Base-by-base conservation (phyloP, 2,888 invertebrate genomes). In the Agonum fuliginosum region DNA sequence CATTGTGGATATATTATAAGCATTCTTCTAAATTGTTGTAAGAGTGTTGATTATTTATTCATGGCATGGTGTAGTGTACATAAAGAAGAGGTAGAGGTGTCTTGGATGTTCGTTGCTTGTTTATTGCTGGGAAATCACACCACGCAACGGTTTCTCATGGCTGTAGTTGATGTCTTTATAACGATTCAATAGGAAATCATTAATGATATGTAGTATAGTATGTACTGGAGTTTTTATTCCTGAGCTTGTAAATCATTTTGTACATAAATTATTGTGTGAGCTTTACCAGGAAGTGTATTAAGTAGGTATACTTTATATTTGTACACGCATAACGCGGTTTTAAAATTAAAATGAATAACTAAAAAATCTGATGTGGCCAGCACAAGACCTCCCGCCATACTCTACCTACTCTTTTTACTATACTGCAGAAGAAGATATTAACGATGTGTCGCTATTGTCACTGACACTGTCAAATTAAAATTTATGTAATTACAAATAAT, bases 11-110 rank as follows among this genome's bases (percentile, higher is more conserved):
- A 46, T 43, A 67, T 41, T 67, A 67, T 41, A 67, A 67, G 14
- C 67, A 41, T 70, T 70, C 62, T 62, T 62, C 27, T 67, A 70
- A 70, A 70, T 70, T 70, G 70, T 70, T 70, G 46, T 70, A 70
- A 70, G 20, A 43, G 70, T 43, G 27, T 62, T 24, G 27, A 6
- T 70, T 70, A 70, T 70, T 43, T 70, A 70, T 70, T 70, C 46
- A 70, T 70, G 46, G 2, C 3, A 43, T 37, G 20, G 30, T 54
- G 27, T 24, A 5, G 37, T 10, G n/a, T 8, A 12, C 37, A 12
- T 37, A 37, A 37, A 37, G 37, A 37, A 8, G 37, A 37, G 12
- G n/a, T 10, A 24, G 54, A 54, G 2, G n/a, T n/a, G n/a, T n/a
- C n/a, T n/a, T n/a, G n/a, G n/a, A n/a, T n/a, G n/a, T n/a, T n/a